These are phyloP conservation scores for Muscina levida DNA, from an alignment of 2,888 invertebrate genomes.

Conservation along the genomic window DNA sequence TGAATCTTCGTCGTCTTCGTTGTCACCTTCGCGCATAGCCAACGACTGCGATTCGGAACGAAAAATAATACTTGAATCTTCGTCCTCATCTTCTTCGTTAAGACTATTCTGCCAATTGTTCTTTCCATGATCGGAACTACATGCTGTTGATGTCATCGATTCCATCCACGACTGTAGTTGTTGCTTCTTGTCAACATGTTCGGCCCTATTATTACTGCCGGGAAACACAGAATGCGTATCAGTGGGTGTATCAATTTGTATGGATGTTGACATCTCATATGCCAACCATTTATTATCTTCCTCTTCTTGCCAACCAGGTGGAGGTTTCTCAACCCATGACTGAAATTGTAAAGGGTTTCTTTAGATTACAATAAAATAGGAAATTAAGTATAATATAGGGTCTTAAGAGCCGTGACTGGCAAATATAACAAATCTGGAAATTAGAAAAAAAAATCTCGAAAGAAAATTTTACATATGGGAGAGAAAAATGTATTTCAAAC, in stretches of 20 bases:
- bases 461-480: too few relatives aligned
- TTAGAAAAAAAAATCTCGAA: too few relatives aligned
- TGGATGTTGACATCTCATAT: constrained; percentile 77
- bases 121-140: constrained; percentile 67
- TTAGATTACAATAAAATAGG: too few relatives aligned
- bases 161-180: constrained; percentile 74
- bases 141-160: constrained; percentile 72
- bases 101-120: constrained; percentile 59
- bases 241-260: constrained; percentile 78
- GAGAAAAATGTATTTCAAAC: too few relatives aligned
- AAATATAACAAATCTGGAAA: too few relatives aligned
- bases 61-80: constrained; percentile 77
- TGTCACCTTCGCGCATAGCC: constrained; percentile 66
- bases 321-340: constrained; percentile 97
- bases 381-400: too few relatives aligned
- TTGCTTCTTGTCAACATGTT: constrained; percentile 69
- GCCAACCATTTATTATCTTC: constrained; percentile 83
- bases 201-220: constrained; percentile 67
- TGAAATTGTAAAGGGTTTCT: constrained; percentile 75
- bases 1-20: constrained; percentile 47
- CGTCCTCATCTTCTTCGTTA: constrained; percentile 72
- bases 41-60: constrained; percentile 76
- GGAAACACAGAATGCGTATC: constrained; percentile 66
- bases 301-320: constrained; percentile 91
- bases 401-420: too few relatives aligned